These are phyloP conservation scores for Pluvialis apricaria DNA, from an alignment of 2,113 vertebrate genomes.

Conservation along the genomic window DNA sequence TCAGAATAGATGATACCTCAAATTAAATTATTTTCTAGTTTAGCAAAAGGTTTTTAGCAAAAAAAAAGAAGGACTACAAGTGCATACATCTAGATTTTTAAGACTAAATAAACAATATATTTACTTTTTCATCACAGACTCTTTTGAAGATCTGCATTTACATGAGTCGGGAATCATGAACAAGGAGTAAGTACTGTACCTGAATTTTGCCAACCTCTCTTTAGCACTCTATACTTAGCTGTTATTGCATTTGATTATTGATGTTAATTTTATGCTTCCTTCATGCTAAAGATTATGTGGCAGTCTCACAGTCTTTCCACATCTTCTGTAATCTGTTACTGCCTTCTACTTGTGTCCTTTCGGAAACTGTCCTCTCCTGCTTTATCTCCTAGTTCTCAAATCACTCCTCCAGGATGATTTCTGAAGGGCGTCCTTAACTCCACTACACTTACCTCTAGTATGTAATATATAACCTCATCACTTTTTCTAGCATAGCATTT, in stretches of 20 bases:
- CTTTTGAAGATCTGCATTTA: background rate
- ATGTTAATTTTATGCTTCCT: background rate
- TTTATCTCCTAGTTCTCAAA: background rate
- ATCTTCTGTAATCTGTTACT: background rate
- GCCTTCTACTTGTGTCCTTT: background rate
- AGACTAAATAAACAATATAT: background rate
- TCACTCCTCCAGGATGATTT: background rate
- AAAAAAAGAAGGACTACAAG: background rate
- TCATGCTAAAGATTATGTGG: background rate
- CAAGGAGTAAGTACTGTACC: constrained; percentile 7
- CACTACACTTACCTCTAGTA: background rate
- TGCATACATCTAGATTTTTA: background rate
- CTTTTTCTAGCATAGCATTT: background rate
- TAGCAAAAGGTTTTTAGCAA: background rate
- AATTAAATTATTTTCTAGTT: background rate
- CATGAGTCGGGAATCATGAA: background rate
- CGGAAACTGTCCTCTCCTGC: background rate
- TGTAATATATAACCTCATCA: background rate
- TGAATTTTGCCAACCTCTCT: background rate
- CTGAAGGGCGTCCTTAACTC: background rate
- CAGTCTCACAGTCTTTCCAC: background rate
- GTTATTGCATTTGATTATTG: background rate
- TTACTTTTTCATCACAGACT: background rate
- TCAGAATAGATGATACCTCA: background rate
- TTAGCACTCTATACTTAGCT: background rate